Evolutionary conservation across 2,888 invertebrate genomes (phyloP).

Genomic region (Dyspetes luteomarginatus): DNA sequence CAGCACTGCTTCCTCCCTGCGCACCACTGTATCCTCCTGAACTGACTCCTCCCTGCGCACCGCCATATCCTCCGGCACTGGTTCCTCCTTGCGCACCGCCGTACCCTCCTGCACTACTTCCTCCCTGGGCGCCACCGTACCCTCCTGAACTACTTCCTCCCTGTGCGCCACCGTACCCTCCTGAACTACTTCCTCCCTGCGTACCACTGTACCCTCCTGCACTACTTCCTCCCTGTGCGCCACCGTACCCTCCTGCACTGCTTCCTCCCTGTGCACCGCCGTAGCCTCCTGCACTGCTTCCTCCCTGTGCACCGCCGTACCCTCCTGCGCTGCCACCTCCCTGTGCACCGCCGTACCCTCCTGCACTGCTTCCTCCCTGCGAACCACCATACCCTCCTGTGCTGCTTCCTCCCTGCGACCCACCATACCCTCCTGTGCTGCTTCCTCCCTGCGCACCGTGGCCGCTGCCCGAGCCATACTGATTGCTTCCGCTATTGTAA

Average conservation of each 20-base stretch:
- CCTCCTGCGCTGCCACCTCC: too few relatives aligned
- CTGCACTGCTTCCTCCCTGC: too few relatives aligned
- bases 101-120: slow-evolving; percentile 18
- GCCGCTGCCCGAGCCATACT: neutral
- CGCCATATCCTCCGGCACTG: slow-evolving; percentile 37
- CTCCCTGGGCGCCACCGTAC: slow-evolving; percentile 36
- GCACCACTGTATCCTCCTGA: neutral
- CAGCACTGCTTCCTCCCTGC: too few relatives aligned
- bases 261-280: slow-evolving; percentile 37
- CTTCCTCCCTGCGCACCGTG: too few relatives aligned
- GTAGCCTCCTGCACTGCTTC: slow-evolving; percentile 20
- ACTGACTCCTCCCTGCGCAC: slow-evolving; percentile 6
- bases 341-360: too few relatives aligned
- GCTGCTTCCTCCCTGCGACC: slow-evolving; percentile 6
- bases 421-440: too few relatives aligned
- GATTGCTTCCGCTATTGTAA: slow-evolving; percentile 16
- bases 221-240: slow-evolving; percentile 34
- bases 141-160: slow-evolving; percentile 19
- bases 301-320: neutral
- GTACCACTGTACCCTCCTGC: slow-evolving; percentile 23
- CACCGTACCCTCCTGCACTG: slow-evolving; percentile 9
- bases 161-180: slow-evolving; percentile 38
- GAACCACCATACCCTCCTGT: slow-evolving; percentile 42
- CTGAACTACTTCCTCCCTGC: slow-evolving; percentile 24
- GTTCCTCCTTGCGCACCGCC: slow-evolving; percentile 4